phyloP scores from a whole-genome alignment of 2,797 vertebrate species.

The Sebastes taczanowskii region DNA sequence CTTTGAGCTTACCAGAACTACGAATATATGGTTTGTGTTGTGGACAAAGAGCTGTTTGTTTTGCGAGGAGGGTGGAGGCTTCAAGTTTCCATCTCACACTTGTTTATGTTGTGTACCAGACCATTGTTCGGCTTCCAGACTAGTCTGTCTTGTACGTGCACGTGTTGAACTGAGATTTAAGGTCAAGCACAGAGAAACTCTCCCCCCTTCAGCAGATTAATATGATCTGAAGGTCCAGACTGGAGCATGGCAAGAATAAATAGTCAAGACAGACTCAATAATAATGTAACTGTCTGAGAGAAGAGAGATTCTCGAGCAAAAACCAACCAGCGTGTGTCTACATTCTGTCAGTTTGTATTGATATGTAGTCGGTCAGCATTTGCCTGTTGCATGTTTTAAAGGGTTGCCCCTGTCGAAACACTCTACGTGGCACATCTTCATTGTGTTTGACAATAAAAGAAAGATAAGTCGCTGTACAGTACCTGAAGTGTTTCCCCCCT shows the following conservation, averaged over 20 bases:
- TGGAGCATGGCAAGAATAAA: not conserved
- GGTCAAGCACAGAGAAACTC: not conserved
- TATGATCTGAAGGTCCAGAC: not conserved
- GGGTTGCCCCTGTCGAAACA: not conserved
- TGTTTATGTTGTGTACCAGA: not conserved
- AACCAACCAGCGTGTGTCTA: accelerated
- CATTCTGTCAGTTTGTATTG: not conserved
- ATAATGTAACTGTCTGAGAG: not conserved
- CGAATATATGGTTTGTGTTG: conserved; percentile 77
- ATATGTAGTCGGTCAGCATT: not conserved
- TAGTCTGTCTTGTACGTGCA: not conserved
- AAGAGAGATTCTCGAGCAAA: not conserved
- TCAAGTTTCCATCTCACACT: not conserved
- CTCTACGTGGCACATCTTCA: not conserved
- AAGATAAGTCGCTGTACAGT: not conserved
- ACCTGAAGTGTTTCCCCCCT: not conserved
- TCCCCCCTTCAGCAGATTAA: not conserved
- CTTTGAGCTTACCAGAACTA: conserved; percentile 84
- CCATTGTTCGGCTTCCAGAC: not conserved
- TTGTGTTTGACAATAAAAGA: not conserved
- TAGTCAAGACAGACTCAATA: not conserved
- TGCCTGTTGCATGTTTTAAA: not conserved
- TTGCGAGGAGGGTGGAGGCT: not conserved
- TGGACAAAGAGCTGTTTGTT: conserved; percentile 80
- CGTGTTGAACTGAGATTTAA: not conserved